These are phyloP conservation scores for Sinocyclocheilus grahami DNA, from an alignment of 2,113 vertebrate genomes.

Conservation along the genomic window DNA sequence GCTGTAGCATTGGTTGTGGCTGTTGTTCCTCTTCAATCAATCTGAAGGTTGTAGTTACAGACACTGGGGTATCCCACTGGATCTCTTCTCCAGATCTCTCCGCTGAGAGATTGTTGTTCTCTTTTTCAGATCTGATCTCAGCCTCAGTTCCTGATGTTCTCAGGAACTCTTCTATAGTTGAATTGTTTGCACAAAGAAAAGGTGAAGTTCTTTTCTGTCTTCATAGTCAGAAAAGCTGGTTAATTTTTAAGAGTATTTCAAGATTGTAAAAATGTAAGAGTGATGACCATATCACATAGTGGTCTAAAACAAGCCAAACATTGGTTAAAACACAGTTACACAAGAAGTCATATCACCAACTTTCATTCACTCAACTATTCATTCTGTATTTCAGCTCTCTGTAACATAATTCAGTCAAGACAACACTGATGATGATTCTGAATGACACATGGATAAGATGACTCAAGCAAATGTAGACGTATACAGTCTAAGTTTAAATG, in stretches of 20 bases:
- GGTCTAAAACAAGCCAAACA: constrained; percentile 68
- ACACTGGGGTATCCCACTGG: neutral
- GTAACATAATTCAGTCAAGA: constrained; percentile 9
- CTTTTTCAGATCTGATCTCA: constrained; percentile 53
- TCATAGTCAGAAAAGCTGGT: constrained; percentile 68
- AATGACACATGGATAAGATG: constrained; percentile 54
- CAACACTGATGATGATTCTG: constrained; percentile 30
- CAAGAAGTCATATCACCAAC: constrained; percentile 31
- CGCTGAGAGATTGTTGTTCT: neutral
- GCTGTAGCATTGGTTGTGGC: neutral
- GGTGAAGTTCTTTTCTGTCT: constrained; percentile 73
- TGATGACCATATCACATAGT: constrained; percentile 71
- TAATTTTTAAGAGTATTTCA: constrained; percentile 60
- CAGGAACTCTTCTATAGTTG: constrained; percentile 76
- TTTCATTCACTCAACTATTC: constrained; percentile 34
- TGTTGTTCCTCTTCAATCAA: neutral
- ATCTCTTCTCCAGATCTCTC: neutral
- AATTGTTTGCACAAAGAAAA: constrained; percentile 79
- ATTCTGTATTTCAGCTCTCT: constrained; percentile 16
- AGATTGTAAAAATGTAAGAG: constrained; percentile 63
- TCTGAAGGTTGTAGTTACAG: neutral
- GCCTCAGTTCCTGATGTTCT: constrained; percentile 65
- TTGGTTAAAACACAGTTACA: constrained; percentile 27
- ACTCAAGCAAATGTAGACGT: constrained; percentile 68
- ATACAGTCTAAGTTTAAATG: constrained; percentile 63